Evolutionary conservation across 2,888 invertebrate genomes (phyloP).

Genomic region (Polydrusus tereticollis): DNA sequence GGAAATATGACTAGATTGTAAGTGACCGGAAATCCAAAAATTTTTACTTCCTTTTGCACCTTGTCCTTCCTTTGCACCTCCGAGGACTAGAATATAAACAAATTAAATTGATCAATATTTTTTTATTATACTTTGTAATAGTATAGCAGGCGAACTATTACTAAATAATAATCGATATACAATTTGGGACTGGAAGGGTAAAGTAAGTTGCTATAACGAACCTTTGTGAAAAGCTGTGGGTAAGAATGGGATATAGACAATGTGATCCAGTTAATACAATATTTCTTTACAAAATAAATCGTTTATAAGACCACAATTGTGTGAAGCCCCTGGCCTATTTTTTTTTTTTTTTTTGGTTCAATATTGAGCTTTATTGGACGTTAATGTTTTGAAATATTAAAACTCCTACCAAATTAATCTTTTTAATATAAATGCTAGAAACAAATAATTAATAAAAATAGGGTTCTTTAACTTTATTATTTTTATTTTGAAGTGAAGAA

Average conservation of each 20-base stretch:
- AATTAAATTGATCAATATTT: no score
- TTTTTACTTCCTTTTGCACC: no score
- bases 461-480: no score
- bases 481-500: no score
- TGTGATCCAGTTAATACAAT: neutral
- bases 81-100: no score
- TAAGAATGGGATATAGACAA: neutral
- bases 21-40: no score
- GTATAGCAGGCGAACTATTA: no score
- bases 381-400: neutral
- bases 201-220: neutral
- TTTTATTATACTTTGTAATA: no score
- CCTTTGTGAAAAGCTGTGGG: neutral
- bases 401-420: neutral
- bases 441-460: neutral
- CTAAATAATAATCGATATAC: neutral
- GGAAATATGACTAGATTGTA: no score
- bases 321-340: neutral
- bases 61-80: no score
- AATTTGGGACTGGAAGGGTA: neutral
- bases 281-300: no score
- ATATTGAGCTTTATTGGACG: slow-evolving; percentile 10
- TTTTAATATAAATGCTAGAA: neutral
- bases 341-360: neutral
- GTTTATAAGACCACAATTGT: slow-evolving; percentile 2